These are phyloP conservation scores for Lissocephala sabroskyi DNA, from an alignment of 2,888 invertebrate species.

Conservation along the genomic window DNA sequence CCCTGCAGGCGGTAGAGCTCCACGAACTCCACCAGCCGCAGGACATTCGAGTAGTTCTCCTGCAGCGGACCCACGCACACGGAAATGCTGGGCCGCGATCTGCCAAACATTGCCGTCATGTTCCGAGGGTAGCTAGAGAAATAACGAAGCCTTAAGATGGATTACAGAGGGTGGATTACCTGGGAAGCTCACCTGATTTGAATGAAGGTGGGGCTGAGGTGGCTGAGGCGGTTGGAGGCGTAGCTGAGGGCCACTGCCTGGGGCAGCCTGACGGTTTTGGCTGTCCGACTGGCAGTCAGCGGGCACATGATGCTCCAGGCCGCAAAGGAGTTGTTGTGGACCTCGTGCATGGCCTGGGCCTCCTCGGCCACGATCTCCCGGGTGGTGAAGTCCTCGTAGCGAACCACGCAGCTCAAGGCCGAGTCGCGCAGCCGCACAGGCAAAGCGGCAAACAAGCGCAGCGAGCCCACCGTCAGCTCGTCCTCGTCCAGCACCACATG, in stretches of 20 bases:
- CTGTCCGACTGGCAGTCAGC: conserved; percentile 34
- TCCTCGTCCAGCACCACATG: conserved; percentile 34
- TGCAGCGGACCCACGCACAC: conserved; percentile 73
- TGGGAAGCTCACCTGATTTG: conserved; percentile 59
- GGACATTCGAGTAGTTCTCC: conserved; percentile 69
- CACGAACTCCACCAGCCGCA: conserved; percentile 73
- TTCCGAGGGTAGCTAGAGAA: conserved; percentile 56
- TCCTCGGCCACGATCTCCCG: conserved; percentile 58
- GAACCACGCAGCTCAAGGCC: conserved; percentile 55
- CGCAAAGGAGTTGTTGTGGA: conserved; percentile 73
- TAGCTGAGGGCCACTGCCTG: conserved; percentile 66
- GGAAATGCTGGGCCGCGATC: conserved; percentile 61
- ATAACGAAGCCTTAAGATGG: not conserved
- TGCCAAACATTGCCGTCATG: conserved; percentile 49
- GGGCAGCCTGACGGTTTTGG: conserved; percentile 44
- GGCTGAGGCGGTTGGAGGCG: conserved; percentile 56
- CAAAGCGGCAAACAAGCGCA: conserved; percentile 64
- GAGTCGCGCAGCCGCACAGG: conserved; percentile 47
- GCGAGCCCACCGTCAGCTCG: conserved; percentile 43
- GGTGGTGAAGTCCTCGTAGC: conserved; percentile 57
- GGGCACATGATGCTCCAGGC: conserved; percentile 72
- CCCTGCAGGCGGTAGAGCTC: conserved; percentile 73
- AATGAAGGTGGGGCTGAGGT: conserved; percentile 65
- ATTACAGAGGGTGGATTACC: not conserved
- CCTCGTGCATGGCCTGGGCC: conserved; percentile 72